Evolutionary conservation across 1,140 invertebrate genomes (phyloP).

Genomic region (Megathymus violae): DNA sequence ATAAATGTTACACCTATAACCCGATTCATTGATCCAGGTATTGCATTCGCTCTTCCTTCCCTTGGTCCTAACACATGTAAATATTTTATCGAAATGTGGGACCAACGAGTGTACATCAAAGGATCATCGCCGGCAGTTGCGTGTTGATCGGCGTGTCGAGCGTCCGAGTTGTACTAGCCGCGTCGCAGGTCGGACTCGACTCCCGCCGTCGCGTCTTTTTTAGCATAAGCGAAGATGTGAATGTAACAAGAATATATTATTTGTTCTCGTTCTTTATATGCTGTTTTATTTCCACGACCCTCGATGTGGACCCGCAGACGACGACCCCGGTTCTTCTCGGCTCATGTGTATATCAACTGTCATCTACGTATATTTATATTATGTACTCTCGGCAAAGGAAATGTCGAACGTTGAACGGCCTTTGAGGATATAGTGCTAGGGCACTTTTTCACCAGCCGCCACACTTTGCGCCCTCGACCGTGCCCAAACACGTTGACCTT

Average conservation of each 20-base stretch:
- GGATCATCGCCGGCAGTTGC: neutral
- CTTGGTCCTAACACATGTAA: constrained; percentile 44
- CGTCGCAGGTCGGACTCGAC: constrained; percentile 7
- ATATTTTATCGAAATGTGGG: constrained; percentile 40
- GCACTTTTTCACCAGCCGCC: no score
- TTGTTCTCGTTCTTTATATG: constrained; percentile 74
- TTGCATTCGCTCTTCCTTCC: constrained; percentile 1
- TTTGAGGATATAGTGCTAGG: no score
- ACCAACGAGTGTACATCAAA: constrained; percentile 42
- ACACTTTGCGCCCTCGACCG: no score
- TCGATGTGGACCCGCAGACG: no score
- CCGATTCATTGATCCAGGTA: neutral
- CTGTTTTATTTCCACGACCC: constrained; percentile 56
- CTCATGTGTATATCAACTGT: no score
- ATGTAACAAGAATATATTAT: constrained; percentile 77
- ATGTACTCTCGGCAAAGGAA: no score
- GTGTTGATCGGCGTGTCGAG: neutral
- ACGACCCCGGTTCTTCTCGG: no score
- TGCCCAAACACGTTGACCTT: no score
- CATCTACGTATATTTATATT: no score
- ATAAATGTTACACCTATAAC: neutral
- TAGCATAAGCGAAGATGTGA: constrained; percentile 64
- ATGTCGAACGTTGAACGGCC: no score
- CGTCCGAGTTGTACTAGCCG: neutral
- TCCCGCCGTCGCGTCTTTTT: constrained; percentile 39